Evolutionary conservation across 2,888 invertebrate genomes (phyloP), one percentile per base, ranked within the genome.

Genomic region (Lamellibrachia columna): DNA sequence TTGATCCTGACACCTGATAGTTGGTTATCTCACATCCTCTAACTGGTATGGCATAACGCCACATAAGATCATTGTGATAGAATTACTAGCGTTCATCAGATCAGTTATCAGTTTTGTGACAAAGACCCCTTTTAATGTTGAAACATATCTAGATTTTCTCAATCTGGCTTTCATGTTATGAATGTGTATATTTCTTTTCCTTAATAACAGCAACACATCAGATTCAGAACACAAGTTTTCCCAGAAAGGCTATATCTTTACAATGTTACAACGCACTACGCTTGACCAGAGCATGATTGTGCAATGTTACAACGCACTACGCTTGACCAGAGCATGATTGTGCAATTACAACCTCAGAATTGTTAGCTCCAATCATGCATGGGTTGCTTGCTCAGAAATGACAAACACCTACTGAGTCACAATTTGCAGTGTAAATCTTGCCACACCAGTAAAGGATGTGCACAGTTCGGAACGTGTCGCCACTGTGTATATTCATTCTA

Each of bases 131-230:
- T 75, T 40, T 40, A 40, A 40, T 40, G n/a, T 75, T 75, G 75
- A 75, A 75, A 75, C 75, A 22, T 75, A n/a, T 75, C 75, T 75
- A 75, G 4, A 75, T 75, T 4, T 15, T 75, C n/a, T 75, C 75
- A 22, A 6, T 75, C 75, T 22, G 75, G 75, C 75, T 75, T 22
- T 75, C 75, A 15, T 75, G 15, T 75, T 75, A 75, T 22, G 22
- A 75, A 75, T 75, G 75, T 75, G 75, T 75, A 75, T 75, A 75
- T 75, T 75, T 75, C 15, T 75, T 75, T 75, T 75, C 75, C 75
- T 22, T 60, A 60, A 60, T 60, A 60, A 60, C 22, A 60, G 60
- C 60, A 60, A 60, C 9, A 55, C 60, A 60, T 22, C 11, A 60
- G 15, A 75, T 75, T 75, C 22, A 22, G 15, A 22, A 75, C 3